Percentiles rank a stretch among this genome's conserved stretches.
These are phyloP conservation scores for Lepidochrysops patricia DNA, from an alignment of 2,888 invertebrate species.

Conservation along the genomic window DNA sequence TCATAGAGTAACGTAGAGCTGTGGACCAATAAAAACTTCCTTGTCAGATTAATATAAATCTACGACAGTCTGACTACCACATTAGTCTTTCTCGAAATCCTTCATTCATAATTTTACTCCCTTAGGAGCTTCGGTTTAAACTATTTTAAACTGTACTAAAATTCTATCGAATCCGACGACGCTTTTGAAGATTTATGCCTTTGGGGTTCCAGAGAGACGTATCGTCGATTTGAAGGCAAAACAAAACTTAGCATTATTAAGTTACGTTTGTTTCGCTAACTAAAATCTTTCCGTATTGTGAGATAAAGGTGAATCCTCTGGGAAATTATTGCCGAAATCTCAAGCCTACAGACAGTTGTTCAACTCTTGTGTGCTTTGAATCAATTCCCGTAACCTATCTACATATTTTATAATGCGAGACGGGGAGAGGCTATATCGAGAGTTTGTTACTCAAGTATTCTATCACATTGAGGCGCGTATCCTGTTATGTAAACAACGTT, in stretches of 20 bases:
- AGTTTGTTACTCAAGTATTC: slow-evolving; percentile 16
- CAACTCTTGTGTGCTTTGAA: slow-evolving; percentile 66
- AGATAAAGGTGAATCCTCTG: slow-evolving; percentile 63
- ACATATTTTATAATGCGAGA: slow-evolving; percentile 69
- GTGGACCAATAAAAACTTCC: too few species aligned
- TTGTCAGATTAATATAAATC: too few species aligned
- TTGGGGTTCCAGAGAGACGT: background rate
- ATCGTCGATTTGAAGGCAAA: background rate
- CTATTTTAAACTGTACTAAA: background rate
- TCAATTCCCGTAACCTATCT: slow-evolving; percentile 73
- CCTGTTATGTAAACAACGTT: background rate
- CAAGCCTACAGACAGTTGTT: slow-evolving; percentile 56
- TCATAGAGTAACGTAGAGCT: too few species aligned
- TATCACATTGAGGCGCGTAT: background rate
- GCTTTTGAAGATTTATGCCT: slow-evolving; percentile 1
- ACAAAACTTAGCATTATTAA: slow-evolving; percentile 9
- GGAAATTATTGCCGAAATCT: slow-evolving; percentile 72
- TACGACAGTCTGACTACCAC: too few species aligned
- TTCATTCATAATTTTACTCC: background rate
- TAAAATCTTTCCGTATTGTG: slow-evolving; percentile 56
- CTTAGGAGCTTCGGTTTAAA: background rate
- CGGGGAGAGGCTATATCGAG: slow-evolving; percentile 49
- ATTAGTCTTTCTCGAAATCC: background rate
- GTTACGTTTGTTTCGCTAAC: slow-evolving; percentile 1
- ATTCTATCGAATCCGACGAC: background rate